Evolutionary conservation across 2,797 vertebrate genomes (phyloP).

Genomic region (Chiroxiphia lanceolata): DNA sequence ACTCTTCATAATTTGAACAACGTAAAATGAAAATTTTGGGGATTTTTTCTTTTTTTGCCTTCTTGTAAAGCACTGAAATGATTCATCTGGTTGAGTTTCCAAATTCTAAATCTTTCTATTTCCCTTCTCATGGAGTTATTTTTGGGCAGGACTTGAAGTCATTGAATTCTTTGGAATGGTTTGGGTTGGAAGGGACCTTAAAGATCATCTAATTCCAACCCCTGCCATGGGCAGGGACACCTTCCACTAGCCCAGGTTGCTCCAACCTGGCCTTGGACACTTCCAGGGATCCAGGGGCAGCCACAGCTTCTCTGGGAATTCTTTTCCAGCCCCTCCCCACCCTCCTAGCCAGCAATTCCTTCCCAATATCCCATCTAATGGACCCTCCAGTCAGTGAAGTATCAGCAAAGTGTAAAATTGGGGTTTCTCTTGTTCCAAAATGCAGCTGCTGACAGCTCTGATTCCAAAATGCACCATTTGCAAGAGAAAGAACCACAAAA

Average conservation of each 20-base stretch:
- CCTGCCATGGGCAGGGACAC: too few relatives aligned
- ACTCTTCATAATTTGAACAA: background rate
- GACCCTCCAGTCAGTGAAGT: too few relatives aligned
- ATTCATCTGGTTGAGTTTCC: background rate
- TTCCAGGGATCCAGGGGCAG: background rate
- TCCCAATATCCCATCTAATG: too few relatives aligned
- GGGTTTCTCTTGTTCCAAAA: too few relatives aligned
- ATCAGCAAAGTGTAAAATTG: too few relatives aligned
- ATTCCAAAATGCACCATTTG: background rate
- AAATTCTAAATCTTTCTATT: background rate
- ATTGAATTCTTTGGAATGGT: background rate
- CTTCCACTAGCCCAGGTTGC: background rate
- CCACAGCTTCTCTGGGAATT: background rate
- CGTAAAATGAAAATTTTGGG: background rate
- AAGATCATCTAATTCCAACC: accelerated
- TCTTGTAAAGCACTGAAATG: background rate
- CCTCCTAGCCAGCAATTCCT: too few relatives aligned
- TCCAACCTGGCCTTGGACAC: background rate
- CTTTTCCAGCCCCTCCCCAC: too few relatives aligned
- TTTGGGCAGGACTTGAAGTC: background rate
- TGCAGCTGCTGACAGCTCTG: background rate
- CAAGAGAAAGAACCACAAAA: background rate
- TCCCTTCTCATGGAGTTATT: background rate
- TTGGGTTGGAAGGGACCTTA: background rate
- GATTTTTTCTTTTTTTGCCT: background rate